Percentiles rank a stretch among this genome's conserved stretches.
Conservation (phyloP, 2,113 vertebrate species). For the Cryptotis parvus region DNA sequence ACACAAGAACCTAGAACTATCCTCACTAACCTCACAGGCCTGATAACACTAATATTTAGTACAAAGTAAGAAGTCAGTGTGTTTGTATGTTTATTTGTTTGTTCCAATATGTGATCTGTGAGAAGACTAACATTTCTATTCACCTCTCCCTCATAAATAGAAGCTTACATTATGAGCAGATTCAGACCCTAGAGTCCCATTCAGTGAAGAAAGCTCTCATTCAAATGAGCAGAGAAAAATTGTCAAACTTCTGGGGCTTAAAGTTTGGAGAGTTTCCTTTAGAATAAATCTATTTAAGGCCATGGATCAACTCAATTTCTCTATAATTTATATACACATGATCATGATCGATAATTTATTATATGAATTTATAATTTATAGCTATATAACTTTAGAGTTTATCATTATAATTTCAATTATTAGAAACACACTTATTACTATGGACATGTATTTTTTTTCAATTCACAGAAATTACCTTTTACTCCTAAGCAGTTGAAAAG, state of each 20-base stretch:
- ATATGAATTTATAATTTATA: too few relatives aligned
- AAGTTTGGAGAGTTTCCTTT: background rate
- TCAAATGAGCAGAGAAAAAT: background rate
- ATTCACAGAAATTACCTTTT: background rate
- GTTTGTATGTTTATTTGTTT: too few relatives aligned
- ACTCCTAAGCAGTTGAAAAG: background rate
- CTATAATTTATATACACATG: too few relatives aligned
- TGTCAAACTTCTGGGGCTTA: background rate
- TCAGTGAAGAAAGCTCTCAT: background rate
- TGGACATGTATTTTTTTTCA: background rate
- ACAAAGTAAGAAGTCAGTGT: too few relatives aligned
- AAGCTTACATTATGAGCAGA: background rate
- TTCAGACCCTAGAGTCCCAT: background rate
- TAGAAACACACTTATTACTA: background rate
- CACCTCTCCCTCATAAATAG: background rate
- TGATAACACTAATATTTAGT: too few relatives aligned
- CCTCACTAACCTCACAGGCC: too few relatives aligned
- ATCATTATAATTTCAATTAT: too few relatives aligned
- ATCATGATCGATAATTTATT: too few relatives aligned
- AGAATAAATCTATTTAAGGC: background rate
- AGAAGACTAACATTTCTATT: background rate
- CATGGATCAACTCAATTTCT: background rate
- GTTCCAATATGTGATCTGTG: too few relatives aligned
- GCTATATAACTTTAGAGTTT: too few relatives aligned
- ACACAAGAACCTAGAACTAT: too few relatives aligned